Base-by-base conservation (phyloP, 2,888 invertebrate species). In the Dryadula phaetusa region DNA sequence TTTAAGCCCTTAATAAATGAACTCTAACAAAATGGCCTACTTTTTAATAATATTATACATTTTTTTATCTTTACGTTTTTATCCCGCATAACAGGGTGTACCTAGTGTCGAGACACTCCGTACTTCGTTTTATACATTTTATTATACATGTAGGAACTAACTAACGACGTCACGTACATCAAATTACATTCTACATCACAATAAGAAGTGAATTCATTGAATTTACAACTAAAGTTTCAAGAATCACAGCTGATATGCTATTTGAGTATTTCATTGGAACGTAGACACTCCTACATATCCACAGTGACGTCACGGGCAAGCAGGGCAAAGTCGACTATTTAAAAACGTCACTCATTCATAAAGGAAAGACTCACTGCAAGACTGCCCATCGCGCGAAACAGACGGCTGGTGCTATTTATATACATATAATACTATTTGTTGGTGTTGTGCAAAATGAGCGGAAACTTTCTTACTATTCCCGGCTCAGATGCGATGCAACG, bases 311-410 rank as follows among this genome's bases (percentile, higher is more conserved):
- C 87, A 84, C 78, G 69, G 68, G 67, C 64, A 62, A 58, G 60
- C 68, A 64, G 72, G 70, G 80, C 70, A 62, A 65, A 52, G 80
- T 75, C 74, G 74, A 77, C 77, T 87, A 88, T 88, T 86, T 87
- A 84, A 87, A 81, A 86, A 86, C 92, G 92, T 92, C 92, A 92
- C 81, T 78, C 92, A 92, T 92, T 92, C 92, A 92, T 90, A 83
- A 92, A 88, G 77, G 77, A 76, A 64, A 69, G 73, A 74, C 79
- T 76, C 88, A 92, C 85, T 90, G 77, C 77, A 80, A 78, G 75
- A 77, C 76, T 75, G 82, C 79, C 75, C 78, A 77, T 73, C 81
- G 84, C 71, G 83, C 86, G 83, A 87, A 84, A 84, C 88, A 87
- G 88, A 90, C 90, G 90, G 68, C 68, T 71, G 58, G 64, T 70